These are phyloP conservation scores for Etheostoma spectabile DNA, from an alignment of 2,113 vertebrate species.

Conservation along the genomic window DNA sequence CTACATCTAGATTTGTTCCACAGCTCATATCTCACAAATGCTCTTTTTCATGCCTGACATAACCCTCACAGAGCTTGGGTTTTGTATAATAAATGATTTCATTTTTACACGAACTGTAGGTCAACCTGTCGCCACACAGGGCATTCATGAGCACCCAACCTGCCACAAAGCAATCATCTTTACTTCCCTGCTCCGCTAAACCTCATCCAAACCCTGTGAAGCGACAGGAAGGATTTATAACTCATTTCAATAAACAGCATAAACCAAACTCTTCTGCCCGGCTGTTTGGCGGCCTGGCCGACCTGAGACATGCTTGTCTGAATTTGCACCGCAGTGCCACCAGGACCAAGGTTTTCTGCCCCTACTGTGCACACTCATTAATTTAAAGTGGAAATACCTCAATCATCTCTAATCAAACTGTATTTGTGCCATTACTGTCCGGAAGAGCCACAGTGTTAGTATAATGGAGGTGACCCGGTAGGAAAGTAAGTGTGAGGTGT, in stretches of 20 bases:
- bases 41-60: not conserved
- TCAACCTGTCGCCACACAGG: slow-evolving; percentile 43
- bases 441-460: slow-evolving; percentile 48
- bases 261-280: slow-evolving; percentile 76
- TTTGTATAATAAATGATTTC: slow-evolving; percentile 44
- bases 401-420: slow-evolving; percentile 77
- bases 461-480: slow-evolving; percentile 64
- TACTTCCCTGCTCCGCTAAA: slow-evolving; percentile 47
- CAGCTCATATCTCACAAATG: slow-evolving; percentile 28
- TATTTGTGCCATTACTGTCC: slow-evolving; percentile 73
- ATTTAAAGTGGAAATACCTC: slow-evolving; percentile 81
- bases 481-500: slow-evolving; percentile 51
- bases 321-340: slow-evolving; percentile 71
- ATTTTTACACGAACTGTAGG: slow-evolving; percentile 42
- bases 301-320: slow-evolving; percentile 62
- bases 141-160: slow-evolving; percentile 47
- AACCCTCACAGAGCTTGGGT: slow-evolving; percentile 20
- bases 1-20: slow-evolving; percentile 24
- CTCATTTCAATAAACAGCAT: slow-evolving; percentile 73
- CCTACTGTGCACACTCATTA: slow-evolving; percentile 73
- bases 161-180: slow-evolving; percentile 67
- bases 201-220: slow-evolving; percentile 46
- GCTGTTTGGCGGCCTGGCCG: slow-evolving; percentile 45
- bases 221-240: slow-evolving; percentile 67
- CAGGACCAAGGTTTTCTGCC: slow-evolving; percentile 57